Percentiles rank a stretch among this genome's conserved stretches.
Conservation (phyloP, 2,113 vertebrate species). For the Nibea coibor region DNA sequence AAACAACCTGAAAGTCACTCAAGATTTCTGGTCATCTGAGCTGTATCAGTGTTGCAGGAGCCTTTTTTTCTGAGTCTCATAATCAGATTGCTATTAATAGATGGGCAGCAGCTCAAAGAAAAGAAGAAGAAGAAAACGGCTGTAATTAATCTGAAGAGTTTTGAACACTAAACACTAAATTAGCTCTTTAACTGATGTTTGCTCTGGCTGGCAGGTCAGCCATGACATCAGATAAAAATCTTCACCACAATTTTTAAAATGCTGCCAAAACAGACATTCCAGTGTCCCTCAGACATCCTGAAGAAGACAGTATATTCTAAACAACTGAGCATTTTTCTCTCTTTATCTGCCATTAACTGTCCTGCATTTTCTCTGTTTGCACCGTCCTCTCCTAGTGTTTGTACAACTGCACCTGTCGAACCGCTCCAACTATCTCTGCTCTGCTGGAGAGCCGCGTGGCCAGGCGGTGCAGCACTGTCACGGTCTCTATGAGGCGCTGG, state of each 20-base stretch:
- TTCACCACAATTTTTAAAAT: slow-evolving; percentile 24
- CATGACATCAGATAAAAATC: slow-evolving; percentile 38
- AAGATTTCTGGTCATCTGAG: no score
- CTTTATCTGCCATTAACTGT: not conserved
- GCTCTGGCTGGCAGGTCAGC: slow-evolving; percentile 46
- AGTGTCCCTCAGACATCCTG: not conserved
- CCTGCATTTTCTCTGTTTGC: not conserved
- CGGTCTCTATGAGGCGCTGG: slow-evolving; percentile 92
- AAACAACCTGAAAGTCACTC: not conserved
- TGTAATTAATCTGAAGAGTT: slow-evolving; percentile 1
- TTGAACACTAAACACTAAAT: slow-evolving; percentile 20
- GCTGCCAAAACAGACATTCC: slow-evolving; percentile 54
- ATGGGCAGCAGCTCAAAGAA: slow-evolving; percentile 13
- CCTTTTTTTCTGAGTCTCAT: not conserved
- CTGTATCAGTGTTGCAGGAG: not conserved
- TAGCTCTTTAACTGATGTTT: slow-evolving; percentile 51
- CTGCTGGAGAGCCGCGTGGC: slow-evolving; percentile 93
- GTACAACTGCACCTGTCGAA: slow-evolving; percentile 89
- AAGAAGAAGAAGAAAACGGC: not conserved
- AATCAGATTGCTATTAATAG: slow-evolving; percentile 6
- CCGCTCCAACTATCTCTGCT: slow-evolving; percentile 94
- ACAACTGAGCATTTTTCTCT: not conserved
- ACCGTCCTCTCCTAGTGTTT: not conserved
- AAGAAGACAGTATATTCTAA: slow-evolving; percentile 8
- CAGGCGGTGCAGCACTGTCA: slow-evolving; percentile 89